Base-by-base conservation (phyloP, 2,113 vertebrate species). In the Todiramphus chloris region DNA sequence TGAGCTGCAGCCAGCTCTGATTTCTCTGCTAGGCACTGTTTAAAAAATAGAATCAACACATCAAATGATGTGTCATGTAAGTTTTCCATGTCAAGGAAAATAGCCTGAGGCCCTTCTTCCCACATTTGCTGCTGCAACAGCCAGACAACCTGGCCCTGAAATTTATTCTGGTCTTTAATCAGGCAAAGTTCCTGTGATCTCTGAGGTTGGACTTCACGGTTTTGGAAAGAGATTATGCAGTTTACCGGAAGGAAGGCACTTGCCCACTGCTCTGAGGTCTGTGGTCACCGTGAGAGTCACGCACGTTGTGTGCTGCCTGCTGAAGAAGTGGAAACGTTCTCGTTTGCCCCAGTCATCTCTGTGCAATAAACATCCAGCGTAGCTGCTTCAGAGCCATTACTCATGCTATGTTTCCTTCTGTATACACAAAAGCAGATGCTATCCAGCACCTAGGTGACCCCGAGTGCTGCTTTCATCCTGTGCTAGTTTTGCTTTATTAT, bases 151-250 rank as follows among this genome's bases (percentile, higher is more conserved):
- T 95, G 94, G 96, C 41, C 87, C 59, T 55, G 64, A 66, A 69
- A 95, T 96, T 94, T 94, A 93, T 91, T 96, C 87, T 89, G 81
- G 67, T 92, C 93, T 96, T 94, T 95, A 96, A 94, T 97, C 81
- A 93, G 73, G 80, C 84, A 78, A 87, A 93, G 87, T 79, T 58
- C 74, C 89, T 94, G 91, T 94, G 95, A 96, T 96, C 83, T 51
- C 94, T 76, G 83, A 82, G 76, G 60, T 2, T 68, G 83, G 53
- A 60, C 92, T 87, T 72, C 89, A 79, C 1, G 2, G 55, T 48
- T 87, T 84, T 89, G 81, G 83, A 83, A 94, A n/a, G 9, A 79
- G 77, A 85, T 91, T 46, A 68, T 56, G 69, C 10, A 28, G 46
- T 83, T 87, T 37, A 11, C 89, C 85, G 67, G 66, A 63, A 89